Evolutionary conservation across 2,113 vertebrate species (phyloP), one percentile per base, ranked within the genome.

Genomic region (Progne subis): DNA sequence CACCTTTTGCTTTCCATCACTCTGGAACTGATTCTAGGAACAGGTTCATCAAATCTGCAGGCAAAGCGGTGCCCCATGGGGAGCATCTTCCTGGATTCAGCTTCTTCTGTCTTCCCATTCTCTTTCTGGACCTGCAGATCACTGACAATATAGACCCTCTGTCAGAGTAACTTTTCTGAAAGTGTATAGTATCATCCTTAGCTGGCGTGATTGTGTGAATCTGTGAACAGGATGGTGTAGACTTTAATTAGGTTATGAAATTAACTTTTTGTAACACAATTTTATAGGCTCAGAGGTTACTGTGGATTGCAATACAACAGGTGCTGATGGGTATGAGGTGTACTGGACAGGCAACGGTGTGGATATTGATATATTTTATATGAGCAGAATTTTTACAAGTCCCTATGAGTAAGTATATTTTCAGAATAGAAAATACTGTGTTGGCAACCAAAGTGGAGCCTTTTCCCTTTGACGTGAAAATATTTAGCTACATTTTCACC

Each of bases 241-340:
- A n/a, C 17, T 75, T 84, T 34, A 82, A 71, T n/a, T 49, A 55
- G 41, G n/a, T 11, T 24, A 39, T 12, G 20, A 77, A 81, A 94
- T 74, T 90, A 92, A 95, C 76, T 68, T 61, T 94, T 91, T 92
- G 47, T 95, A 63, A 72, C 69, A 74, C 39, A 80, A 82, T 94
- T 94, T 97, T 95, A 7, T 70, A 99, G 99, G 99, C 24, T 98
- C 98, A 50, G 71, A 24, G 47, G 75, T 99, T 67, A 98, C 70
- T 12, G 86, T 98, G 87, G 76, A 90, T 67, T 99, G 99, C 92
- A 97, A 93, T 43, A 98, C 98, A 37, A 95, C 96, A 71, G 96
- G 96, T 68, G 95, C 96, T 78, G 82, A 94, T 69, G 78, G 49
- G 56, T 95, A 71, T 88, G 79, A 95, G 10, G 95, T 96, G 78